These are phyloP conservation scores for Haplotaxodon microlepis DNA, from an alignment of 2,113 vertebrate species.

Conservation along the genomic window DNA sequence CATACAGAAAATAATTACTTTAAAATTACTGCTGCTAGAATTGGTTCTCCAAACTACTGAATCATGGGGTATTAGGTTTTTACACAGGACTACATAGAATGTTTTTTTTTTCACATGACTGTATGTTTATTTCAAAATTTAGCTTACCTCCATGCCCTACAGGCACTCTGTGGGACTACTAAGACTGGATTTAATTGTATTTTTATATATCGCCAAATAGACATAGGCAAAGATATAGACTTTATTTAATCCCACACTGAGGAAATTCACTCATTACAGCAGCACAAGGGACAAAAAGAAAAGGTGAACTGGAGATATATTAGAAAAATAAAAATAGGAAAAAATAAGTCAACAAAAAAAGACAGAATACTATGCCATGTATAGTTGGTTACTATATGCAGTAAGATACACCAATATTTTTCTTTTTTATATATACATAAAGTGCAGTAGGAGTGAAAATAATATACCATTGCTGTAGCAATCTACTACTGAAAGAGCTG, in stretches of 20 bases:
- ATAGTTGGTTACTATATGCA: background rate
- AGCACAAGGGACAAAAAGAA: background rate
- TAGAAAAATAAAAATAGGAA: background rate
- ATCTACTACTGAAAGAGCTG: background rate
- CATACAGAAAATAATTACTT: background rate
- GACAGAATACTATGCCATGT: background rate
- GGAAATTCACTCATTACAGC: background rate
- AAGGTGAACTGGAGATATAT: background rate
- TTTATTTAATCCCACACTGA: background rate
- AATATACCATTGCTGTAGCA: background rate
- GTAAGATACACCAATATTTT: background rate
- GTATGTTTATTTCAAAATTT: background rate
- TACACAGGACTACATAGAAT: background rate
- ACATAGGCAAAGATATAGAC: background rate
- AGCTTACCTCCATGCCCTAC: background rate
- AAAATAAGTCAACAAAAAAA: background rate
- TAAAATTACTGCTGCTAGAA: background rate
- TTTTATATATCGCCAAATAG: background rate
- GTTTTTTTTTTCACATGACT: rapidly evolving
- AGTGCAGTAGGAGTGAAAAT: background rate
- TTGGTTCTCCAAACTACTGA: background rate
- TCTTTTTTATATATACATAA: background rate
- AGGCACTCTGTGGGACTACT: background rate
- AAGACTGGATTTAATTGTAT: background rate
- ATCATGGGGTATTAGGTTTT: background rate